Percentiles rank a stretch among this genome's conserved stretches.
Conservation (phyloP, 1,140 invertebrate species). For the Pectinophora gossypiella region DNA sequence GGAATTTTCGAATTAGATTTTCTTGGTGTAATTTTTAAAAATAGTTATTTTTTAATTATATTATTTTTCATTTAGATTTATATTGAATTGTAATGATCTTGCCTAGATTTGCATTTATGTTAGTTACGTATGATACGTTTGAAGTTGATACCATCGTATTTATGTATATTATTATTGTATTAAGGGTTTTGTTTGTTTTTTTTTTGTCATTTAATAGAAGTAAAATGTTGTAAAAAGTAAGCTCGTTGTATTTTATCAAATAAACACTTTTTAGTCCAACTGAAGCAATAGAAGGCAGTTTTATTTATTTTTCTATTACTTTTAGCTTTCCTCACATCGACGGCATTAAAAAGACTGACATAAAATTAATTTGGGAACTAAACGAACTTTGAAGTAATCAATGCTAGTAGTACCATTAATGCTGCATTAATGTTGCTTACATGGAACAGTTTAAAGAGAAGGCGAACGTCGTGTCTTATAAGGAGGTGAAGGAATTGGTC, state of each 20-base stretch:
- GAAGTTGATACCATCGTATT: slow-evolving; percentile 73
- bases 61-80: slow-evolving; percentile 54
- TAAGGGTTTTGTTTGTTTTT: slow-evolving; percentile 73
- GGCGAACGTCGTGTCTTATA: no score
- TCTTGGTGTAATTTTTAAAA: slow-evolving; percentile 62
- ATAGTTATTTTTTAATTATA: slow-evolving; percentile 47
- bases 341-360: no score
- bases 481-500: no score
- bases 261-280: slow-evolving; percentile 75
- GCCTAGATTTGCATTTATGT: slow-evolving; percentile 73
- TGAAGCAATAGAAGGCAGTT: slow-evolving; percentile 68
- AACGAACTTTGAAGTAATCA: no score
- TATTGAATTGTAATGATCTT: slow-evolving; percentile 63
- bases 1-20: slow-evolving; percentile 57
- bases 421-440: no score
- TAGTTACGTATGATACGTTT: slow-evolving; percentile 68
- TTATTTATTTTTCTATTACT: slow-evolving; percentile 59
- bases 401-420: no score
- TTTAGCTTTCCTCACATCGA: no score
- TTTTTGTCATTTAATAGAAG: slow-evolving; percentile 72
- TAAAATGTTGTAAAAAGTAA: slow-evolving; percentile 76
- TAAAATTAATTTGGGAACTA: no score
- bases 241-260: slow-evolving; percentile 75
- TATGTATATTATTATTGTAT: slow-evolving; percentile 74
- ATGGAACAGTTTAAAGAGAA: no score